Conservation (phyloP, 2,888 invertebrate genomes). For the Agonopterix alstromeriana region DNA sequence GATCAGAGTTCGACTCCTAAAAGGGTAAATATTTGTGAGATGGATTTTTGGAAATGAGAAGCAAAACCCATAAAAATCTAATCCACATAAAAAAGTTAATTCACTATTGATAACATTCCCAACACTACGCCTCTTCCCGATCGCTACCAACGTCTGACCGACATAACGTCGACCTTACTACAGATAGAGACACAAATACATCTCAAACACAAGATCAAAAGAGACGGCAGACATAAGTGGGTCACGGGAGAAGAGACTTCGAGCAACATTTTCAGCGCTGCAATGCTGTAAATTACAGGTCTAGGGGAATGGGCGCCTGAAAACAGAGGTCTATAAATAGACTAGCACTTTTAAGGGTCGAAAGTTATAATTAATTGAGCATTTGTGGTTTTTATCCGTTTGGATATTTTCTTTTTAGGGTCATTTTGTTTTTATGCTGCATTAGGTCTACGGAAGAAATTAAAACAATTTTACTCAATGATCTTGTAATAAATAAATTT, state of each 20-base stretch:
- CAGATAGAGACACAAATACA: slow-evolving; percentile 36
- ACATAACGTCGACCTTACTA: slow-evolving; percentile 67
- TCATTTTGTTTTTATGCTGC: too few relatives aligned
- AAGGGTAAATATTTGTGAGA: too few relatives aligned
- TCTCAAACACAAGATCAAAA: slow-evolving; percentile 15
- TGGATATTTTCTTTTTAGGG: neutral
- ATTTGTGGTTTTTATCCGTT: slow-evolving; percentile 2
- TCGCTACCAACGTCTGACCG: slow-evolving; percentile 65
- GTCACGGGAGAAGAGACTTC: slow-evolving; percentile 66
- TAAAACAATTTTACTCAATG: too few relatives aligned
- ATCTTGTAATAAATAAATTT: too few relatives aligned
- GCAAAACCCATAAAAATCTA: too few relatives aligned
- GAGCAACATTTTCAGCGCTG: slow-evolving; percentile 54
- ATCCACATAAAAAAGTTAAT: too few relatives aligned
- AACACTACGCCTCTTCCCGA: slow-evolving; percentile 34
- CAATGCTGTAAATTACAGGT: slow-evolving; percentile 38
- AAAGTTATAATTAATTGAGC: slow-evolving; percentile 37
- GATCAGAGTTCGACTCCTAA: too few relatives aligned
- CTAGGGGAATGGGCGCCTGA: slow-evolving; percentile 38
- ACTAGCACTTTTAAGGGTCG: slow-evolving; percentile 22
- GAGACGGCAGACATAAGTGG: slow-evolving; percentile 50
- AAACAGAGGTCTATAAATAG: slow-evolving; percentile 55
- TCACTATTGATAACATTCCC: too few relatives aligned
- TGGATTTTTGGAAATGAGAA: too few relatives aligned
- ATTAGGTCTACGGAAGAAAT: too few relatives aligned